Conservation (phyloP, 2,797 vertebrate genomes). For the Gymnodraco acuticeps region DNA sequence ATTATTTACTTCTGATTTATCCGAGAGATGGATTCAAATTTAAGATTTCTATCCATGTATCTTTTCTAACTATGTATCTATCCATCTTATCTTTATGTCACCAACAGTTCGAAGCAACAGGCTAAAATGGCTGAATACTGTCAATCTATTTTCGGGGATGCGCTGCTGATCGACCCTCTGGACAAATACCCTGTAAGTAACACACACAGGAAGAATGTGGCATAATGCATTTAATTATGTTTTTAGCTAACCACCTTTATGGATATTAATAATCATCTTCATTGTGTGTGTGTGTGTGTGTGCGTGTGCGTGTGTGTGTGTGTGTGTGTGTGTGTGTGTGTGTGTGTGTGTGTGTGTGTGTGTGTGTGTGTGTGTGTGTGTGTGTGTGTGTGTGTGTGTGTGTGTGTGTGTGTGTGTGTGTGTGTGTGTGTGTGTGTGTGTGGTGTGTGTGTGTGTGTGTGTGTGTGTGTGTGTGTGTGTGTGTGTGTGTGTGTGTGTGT, state of each 20-base stretch:
- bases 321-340: neutral
- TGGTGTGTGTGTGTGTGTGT: too few species aligned
- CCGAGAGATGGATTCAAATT: neutral
- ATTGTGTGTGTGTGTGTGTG: too few species aligned
- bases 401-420: too few species aligned
- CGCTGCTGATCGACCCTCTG: conserved; percentile 92
- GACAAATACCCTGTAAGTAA: conserved; percentile 94
- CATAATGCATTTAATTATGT: too few species aligned
- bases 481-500: too few species aligned
- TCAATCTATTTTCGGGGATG: conserved; percentile 96
- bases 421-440: too few species aligned
- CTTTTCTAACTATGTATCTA: neutral
- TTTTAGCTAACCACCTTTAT: too few species aligned
- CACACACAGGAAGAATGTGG: neutral
- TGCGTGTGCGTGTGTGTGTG: too few species aligned
- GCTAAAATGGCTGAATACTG: conserved; percentile 99
- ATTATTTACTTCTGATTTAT: conserved; percentile 1
- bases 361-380: neutral
- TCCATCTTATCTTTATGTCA: neutral
- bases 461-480: too few species aligned
- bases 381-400: too few species aligned
- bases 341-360: neutral
- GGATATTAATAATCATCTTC: too few species aligned
- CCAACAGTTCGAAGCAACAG: conserved; percentile 91
- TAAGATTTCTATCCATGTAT: neutral